These are phyloP conservation scores for Zaprionus vittiger DNA, from an alignment of 1,140 invertebrate species.

Conservation along the genomic window DNA sequence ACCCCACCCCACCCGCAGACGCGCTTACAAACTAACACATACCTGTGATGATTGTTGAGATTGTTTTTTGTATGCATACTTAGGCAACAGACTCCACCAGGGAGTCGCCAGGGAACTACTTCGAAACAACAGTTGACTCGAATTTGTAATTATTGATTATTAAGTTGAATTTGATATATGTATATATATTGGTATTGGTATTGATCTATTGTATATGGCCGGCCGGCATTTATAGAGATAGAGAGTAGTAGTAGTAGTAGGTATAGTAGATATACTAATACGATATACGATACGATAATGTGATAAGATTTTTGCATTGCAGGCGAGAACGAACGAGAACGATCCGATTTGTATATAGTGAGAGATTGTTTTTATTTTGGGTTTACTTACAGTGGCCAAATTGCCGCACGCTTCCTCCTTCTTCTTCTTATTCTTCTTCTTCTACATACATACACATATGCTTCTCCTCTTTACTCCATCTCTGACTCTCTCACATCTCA, in stretches of 20 bases:
- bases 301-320: slow-evolving; percentile 59
- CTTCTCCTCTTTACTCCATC: slow-evolving; percentile 22
- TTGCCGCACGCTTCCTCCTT: slow-evolving; percentile 67
- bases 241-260: slow-evolving; percentile 45
- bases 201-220: slow-evolving; percentile 51
- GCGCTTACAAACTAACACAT: slow-evolving; percentile 72
- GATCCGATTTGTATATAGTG: slow-evolving; percentile 52
- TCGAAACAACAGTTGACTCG: slow-evolving; percentile 77
- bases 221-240: slow-evolving; percentile 67
- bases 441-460: slow-evolving; percentile 30
- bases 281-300: slow-evolving; percentile 39
- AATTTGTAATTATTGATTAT: slow-evolving; percentile 36
- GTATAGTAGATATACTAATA: slow-evolving; percentile 67
- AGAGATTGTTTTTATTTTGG: slow-evolving; percentile 24
- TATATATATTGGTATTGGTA: slow-evolving; percentile 35
- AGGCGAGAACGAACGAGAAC: slow-evolving; percentile 37
- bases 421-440: slow-evolving; percentile 13
- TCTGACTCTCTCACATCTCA: slow-evolving; percentile 30
- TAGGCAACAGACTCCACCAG: slow-evolving; percentile 41
- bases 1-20: background rate
- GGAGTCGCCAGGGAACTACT: slow-evolving; percentile 41
- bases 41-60: slow-evolving; percentile 44
- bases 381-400: slow-evolving; percentile 78
- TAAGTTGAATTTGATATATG: slow-evolving; percentile 35
- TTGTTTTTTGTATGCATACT: background rate